phyloP scores from a whole-genome alignment of 2,888 invertebrate species.

The Cephalotes varians region DNA sequence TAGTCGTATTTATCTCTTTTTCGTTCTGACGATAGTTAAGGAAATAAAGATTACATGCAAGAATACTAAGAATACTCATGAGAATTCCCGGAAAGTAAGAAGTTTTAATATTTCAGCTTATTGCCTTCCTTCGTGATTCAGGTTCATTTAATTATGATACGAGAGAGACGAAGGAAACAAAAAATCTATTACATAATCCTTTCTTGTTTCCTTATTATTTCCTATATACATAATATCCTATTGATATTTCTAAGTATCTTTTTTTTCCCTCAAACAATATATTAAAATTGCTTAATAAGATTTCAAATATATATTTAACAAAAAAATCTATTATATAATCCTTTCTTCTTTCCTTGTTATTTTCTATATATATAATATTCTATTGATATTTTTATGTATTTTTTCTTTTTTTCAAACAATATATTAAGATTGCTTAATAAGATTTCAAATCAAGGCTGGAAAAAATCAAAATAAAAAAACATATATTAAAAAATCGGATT shows the following conservation, averaged over 20 bases:
- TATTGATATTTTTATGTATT: background rate
- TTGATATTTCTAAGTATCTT: background rate
- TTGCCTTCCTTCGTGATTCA: background rate
- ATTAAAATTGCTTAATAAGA: background rate
- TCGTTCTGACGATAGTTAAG: slow-evolving; percentile 6
- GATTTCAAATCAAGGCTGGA: too few relatives aligned
- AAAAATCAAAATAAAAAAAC: too few relatives aligned
- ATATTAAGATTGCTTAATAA: background rate
- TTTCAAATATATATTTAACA: background rate
- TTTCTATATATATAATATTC: background rate
- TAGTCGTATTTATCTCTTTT: background rate
- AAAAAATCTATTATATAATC: background rate
- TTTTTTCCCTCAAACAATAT: background rate
- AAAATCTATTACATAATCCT: background rate
- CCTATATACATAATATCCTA: background rate
- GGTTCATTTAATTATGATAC: slow-evolving; percentile 17
- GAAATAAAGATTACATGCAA: background rate
- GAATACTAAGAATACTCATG: background rate
- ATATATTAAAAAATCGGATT: too few relatives aligned
- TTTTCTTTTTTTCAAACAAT: background rate
- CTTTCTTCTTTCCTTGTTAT: background rate
- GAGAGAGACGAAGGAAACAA: background rate
- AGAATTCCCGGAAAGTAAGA: background rate
- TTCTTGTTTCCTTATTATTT: background rate
- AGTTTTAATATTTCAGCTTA: slow-evolving; percentile 12